Evolutionary conservation across 1,140 invertebrate species (phyloP), one percentile per base, ranked within the genome.

Genomic region (Oreohelix idahoensis): DNA sequence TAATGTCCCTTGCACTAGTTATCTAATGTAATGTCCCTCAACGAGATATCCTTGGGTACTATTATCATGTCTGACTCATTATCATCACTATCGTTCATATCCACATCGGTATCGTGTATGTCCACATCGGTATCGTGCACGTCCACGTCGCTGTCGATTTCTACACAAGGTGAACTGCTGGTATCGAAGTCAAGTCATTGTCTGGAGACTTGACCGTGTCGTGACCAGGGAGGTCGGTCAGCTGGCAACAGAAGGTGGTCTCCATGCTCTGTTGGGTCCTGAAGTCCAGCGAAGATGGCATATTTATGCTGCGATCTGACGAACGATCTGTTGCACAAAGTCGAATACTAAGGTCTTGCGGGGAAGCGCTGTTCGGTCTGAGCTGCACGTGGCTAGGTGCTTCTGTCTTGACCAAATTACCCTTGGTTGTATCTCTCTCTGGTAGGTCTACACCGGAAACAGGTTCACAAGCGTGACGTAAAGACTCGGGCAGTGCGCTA

Each of bases 121-220:
- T 42, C 70, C 2, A 35, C 35, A 35, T 36, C 35, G 2, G 32
- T 51, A 15, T 66, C 71, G 36, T 66, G 11, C 4, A 39, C 66
- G 2, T 75, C 53, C 32, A 81, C 63, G 15, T 66, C 42, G 39
- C 84, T 73, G 38, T 35, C 81, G 49, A 32, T 4, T 5, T 73
- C 75, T 0, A 51, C 1, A 11, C 35, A n/a, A 45, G 17, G 38
- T 36, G 4, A 39, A 35, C 26, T 83, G 29, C 26, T n/a, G 4
- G 13, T 23, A 58, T 58, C 53, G 23, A 15, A 5, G 53, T 58
- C 53, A 15, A 58, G 53, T n/a, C n/a, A 49, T 11, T 49, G 45
- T 49, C 45, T 17, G 8, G 45, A 17, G 45, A 8, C 45, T 11
- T 17, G 45, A 11, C 45, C 17, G 17, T 17, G 10, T 49, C 45